Conservation (phyloP, 2,113 vertebrate genomes). For the Casuarius casuarius region DNA sequence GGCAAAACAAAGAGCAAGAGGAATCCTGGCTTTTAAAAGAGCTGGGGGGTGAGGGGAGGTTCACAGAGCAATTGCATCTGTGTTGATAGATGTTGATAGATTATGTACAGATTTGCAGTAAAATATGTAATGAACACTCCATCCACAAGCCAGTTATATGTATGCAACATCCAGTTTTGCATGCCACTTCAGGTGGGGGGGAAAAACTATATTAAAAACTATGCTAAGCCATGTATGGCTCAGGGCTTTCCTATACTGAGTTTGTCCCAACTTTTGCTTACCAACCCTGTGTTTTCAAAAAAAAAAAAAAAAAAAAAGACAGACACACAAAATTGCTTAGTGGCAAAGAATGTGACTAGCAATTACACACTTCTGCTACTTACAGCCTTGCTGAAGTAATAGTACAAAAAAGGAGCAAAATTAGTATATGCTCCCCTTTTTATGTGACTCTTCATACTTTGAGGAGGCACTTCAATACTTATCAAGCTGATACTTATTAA, state of each 20-base stretch:
- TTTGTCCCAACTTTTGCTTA: neutral
- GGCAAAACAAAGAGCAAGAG: neutral
- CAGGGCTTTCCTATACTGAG: neutral
- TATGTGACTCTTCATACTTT: neutral
- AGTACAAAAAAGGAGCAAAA: slow-evolving; percentile 11
- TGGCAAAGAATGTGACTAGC: neutral
- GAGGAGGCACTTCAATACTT: neutral
- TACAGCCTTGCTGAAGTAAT: neutral
- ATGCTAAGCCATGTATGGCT: neutral
- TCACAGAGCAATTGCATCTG: neutral
- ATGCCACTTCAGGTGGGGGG: neutral
- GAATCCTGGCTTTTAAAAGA: neutral
- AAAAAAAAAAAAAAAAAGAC: neutral
- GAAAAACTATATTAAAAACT: neutral
- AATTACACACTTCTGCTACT: slow-evolving; percentile 28
- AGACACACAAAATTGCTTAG: neutral
- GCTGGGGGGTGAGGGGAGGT: neutral
- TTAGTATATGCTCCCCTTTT: slow-evolving; percentile 12
- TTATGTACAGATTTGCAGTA: fast-evolving
- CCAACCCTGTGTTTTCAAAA: neutral
- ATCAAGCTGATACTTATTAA: slow-evolving; percentile 4
- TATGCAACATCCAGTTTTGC: neutral
- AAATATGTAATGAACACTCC: neutral
- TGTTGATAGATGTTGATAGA: neutral
- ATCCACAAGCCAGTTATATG: neutral